These are phyloP conservation scores for Drosophila testacea DNA, from an alignment of 2,888 invertebrate genomes.

Conservation along the genomic window DNA sequence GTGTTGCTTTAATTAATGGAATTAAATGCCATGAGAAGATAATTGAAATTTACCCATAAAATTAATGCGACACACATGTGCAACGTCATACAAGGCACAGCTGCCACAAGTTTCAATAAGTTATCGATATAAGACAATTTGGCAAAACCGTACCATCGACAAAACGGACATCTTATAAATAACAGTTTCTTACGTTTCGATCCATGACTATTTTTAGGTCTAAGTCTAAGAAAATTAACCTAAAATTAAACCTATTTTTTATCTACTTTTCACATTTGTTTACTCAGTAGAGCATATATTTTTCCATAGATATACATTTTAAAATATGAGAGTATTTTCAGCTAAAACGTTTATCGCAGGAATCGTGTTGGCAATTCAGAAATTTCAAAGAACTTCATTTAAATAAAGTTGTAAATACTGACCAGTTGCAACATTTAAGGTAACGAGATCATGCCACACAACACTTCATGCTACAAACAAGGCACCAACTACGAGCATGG, in stretches of 20 bases:
- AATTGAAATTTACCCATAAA: slow-evolving; percentile 67
- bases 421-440: slow-evolving; percentile 44
- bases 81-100: not conserved
- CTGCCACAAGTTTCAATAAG: not conserved
- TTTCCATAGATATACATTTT: not conserved
- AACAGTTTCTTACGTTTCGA: not conserved
- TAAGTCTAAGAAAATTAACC: not conserved
- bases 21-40: slow-evolving; percentile 68
- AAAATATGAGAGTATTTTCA: not conserved
- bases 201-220: not conserved
- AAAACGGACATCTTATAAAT: not conserved
- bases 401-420: slow-evolving; percentile 65
- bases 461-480: slow-evolving; percentile 10
- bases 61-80: slow-evolving; percentile 50
- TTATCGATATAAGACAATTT: not conserved
- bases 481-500: slow-evolving; percentile 17
- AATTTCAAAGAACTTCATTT: slow-evolving; percentile 18
- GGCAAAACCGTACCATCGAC: not conserved
- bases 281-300: not conserved
- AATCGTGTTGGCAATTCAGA: not conserved
- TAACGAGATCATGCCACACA: slow-evolving; percentile 36
- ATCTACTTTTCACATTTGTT: not conserved
- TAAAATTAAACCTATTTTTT: not conserved
- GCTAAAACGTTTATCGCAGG: not conserved
- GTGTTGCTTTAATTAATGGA: slow-evolving; percentile 77